Percentiles rank a stretch among this genome's conserved stretches.
Conservation (phyloP, 2,797 vertebrate genomes). For the Myotis findleyi region DNA sequence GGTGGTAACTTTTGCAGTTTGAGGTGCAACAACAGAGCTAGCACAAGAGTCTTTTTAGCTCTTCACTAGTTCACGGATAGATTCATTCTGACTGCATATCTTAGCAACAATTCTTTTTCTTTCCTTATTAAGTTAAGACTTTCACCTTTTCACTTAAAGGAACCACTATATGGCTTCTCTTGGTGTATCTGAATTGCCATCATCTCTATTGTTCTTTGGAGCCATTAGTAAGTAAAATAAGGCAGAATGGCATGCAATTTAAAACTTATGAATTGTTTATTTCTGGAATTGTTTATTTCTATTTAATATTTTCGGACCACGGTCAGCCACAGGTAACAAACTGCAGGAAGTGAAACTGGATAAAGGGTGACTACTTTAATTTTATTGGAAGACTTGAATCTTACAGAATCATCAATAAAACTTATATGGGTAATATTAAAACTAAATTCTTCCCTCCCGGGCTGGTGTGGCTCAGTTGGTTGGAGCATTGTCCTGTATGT, state of each 20-base stretch:
- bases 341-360: background rate
- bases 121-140: background rate
- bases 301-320: background rate
- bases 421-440: background rate
- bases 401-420: constrained; percentile 32
- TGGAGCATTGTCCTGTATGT: too few species aligned
- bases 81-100: background rate
- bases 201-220: background rate
- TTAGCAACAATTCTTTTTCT: background rate
- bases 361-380: background rate
- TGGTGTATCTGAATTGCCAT: background rate
- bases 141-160: background rate
- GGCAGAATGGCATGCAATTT: background rate
- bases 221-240: background rate
- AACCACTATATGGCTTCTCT: background rate
- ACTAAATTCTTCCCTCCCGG: background rate
- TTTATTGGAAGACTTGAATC: constrained; percentile 38
- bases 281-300: background rate
- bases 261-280: background rate
- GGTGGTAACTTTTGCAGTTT: background rate
- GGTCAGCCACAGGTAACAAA: background rate
- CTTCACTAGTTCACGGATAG: background rate
- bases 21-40: background rate
- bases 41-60: background rate
- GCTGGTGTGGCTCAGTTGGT: too few species aligned